These are phyloP conservation scores for Globodera rostochiensis DNA, from an alignment of 1,140 invertebrate species.

Conservation along the genomic window DNA sequence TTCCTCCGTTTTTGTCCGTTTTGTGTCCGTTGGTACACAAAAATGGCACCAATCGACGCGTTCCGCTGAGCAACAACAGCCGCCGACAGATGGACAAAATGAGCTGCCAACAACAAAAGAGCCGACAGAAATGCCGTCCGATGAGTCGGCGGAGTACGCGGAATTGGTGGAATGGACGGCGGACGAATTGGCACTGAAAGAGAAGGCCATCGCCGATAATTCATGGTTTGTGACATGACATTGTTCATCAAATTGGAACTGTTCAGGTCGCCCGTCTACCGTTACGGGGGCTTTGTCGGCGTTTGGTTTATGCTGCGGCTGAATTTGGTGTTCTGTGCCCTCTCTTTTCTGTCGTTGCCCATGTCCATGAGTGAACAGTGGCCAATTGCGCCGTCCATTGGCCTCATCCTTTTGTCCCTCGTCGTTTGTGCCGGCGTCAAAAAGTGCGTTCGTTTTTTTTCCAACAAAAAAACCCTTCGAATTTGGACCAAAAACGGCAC, in stretches of 20 bases:
- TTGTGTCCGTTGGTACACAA: too few species aligned
- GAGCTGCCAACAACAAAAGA: too few species aligned
- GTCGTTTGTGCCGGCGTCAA: neutral
- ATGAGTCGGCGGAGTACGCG: too few species aligned
- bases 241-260: too few species aligned
- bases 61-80: too few species aligned
- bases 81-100: too few species aligned
- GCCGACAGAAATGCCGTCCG: too few species aligned
- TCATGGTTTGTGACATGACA: neutral
- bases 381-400: neutral
- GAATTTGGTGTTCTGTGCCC: neutral
- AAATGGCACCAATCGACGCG: too few species aligned
- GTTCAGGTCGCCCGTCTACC: neutral
- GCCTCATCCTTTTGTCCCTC: neutral
- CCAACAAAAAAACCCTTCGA: too few species aligned
- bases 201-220: neutral
- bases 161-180: neutral
- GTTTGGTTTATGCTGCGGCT: neutral
- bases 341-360: neutral
- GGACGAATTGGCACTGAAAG: neutral
- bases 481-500: too few species aligned
- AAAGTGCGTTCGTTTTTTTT: neutral
- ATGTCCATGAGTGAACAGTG: neutral
- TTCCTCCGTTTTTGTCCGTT: too few species aligned
- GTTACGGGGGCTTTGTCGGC: neutral